phyloP scores from a whole-genome alignment of 2,888 invertebrate genomes.

The Gari tellinella region DNA sequence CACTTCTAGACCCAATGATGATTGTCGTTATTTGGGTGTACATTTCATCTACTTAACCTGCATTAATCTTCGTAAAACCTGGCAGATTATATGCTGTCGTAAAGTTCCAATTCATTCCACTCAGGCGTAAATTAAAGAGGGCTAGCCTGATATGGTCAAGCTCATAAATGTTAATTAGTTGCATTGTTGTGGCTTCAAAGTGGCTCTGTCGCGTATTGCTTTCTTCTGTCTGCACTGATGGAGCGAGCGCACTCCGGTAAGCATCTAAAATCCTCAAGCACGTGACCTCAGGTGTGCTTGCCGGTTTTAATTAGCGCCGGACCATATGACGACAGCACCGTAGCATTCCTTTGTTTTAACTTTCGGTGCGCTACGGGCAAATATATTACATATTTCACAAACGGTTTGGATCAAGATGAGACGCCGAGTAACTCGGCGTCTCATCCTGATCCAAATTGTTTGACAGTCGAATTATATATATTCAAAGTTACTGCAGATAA shows the following conservation, averaged over 20 bases:
- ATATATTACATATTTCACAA: no score
- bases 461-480: no score
- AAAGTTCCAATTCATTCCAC: conserved; percentile 1
- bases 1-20: background rate
- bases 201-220: background rate
- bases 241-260: no score
- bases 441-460: no score
- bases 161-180: conserved; percentile 1
- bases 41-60: background rate
- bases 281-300: conserved; percentile 6
- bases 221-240: no score
- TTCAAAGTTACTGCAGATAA: no score
- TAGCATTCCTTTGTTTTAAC: no score
- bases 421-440: no score
- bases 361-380: no score
- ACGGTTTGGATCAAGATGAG: no score
- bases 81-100: conserved; percentile 5
- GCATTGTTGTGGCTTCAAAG: background rate
- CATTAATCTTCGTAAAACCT: conserved; percentile 9
- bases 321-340: no score
- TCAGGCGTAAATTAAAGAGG: background rate
- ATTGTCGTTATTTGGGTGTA: conserved; percentile 1
- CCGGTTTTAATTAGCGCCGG: conserved; percentile 6
- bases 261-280: background rate
- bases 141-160: background rate